Conservation (phyloP, 64 coral and sea anemone genomes). For the Orbicella faveolata region DNA sequence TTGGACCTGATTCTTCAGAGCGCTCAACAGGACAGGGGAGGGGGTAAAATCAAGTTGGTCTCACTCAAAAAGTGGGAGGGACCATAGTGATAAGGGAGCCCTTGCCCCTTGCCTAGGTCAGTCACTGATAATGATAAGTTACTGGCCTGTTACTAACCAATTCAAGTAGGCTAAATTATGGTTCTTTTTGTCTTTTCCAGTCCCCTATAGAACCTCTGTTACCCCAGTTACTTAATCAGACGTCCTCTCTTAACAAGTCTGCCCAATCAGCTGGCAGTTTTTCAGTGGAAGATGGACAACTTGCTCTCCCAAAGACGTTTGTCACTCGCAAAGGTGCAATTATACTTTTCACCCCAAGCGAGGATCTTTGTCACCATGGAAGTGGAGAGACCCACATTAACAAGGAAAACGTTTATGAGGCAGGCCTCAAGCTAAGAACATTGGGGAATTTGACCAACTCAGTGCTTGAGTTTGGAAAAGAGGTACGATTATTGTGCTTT, state of each 20-base stretch:
- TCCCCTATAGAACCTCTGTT: conserved; percentile 37
- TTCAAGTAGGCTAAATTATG: not conserved
- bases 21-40: too few relatives aligned
- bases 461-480: conserved; percentile 90
- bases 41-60: too few relatives aligned
- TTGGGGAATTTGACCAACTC: conserved; percentile 72
- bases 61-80: too few relatives aligned
- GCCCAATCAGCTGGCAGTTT: conserved; percentile 39
- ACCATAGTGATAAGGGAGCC: too few relatives aligned
- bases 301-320: conserved; percentile 84
- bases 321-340: conserved; percentile 87
- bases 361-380: conserved; percentile 50
- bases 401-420: conserved; percentile 72
- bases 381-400: not conserved
- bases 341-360: conserved; percentile 82
- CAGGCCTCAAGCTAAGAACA: conserved; percentile 72
- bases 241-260: conserved; percentile 12
- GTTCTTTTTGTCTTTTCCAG: conserved; percentile 2
- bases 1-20: too few relatives aligned
- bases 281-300: conserved; percentile 67
- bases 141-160: too few relatives aligned
- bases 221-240: conserved; percentile 29
- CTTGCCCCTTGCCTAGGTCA: too few relatives aligned
- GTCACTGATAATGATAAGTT: too few relatives aligned
- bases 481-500: conserved; percentile 38